Conservation (phyloP, 2,888 invertebrate genomes). For the Metallyticus violacea region DNA sequence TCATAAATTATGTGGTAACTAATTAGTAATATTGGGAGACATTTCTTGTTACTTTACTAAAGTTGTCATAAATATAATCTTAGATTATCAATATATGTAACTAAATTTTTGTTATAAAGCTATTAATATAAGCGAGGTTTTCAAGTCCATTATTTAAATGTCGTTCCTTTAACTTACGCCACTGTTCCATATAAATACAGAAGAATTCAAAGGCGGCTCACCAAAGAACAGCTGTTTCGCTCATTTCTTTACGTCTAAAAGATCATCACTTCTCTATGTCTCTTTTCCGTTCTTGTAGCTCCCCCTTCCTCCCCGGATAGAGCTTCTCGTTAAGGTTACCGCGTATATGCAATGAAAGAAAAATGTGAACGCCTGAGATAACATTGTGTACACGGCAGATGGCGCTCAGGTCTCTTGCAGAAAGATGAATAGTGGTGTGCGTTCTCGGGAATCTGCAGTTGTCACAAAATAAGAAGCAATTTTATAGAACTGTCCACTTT, state of each 20-base stretch:
- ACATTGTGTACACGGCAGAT: neutral
- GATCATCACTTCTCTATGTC: neutral
- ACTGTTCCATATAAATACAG: neutral
- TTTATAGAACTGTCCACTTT: too few species aligned
- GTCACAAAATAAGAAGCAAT: neutral
- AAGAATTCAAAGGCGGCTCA: neutral
- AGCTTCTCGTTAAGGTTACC: neutral
- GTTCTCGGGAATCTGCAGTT: neutral
- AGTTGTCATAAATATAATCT: too few species aligned
- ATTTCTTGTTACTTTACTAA: too few species aligned
- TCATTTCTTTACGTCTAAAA: slow-evolving; percentile 6
- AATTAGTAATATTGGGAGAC: too few species aligned
- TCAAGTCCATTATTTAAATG: neutral
- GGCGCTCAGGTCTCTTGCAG: neutral
- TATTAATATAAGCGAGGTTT: neutral
- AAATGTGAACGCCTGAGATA: neutral
- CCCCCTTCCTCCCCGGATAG: neutral
- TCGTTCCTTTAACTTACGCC: neutral
- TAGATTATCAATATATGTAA: too few species aligned
- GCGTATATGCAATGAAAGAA: neutral
- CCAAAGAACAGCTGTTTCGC: slow-evolving; percentile 8
- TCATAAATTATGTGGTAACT: too few species aligned
- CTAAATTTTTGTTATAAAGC: too few species aligned
- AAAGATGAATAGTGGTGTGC: neutral
- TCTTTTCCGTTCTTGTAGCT: neutral